phyloP scores from a whole-genome alignment of 2,888 invertebrate genomes.

The Buathra laborator region DNA sequence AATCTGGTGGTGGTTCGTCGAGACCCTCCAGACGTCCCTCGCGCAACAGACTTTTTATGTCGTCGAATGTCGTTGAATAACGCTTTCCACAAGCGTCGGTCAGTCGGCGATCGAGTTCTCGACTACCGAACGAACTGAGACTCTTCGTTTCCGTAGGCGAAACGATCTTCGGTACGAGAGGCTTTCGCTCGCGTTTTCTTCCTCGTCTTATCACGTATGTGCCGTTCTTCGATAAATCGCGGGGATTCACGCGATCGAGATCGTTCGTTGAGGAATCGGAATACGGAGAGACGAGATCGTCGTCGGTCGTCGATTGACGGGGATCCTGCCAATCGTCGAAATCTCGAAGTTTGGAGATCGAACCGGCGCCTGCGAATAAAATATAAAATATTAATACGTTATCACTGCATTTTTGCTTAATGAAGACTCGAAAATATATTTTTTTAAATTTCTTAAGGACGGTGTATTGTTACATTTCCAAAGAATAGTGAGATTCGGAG shows the following conservation, averaged over 20 bases:
- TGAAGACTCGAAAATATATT: background rate
- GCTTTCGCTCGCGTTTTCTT: conserved; percentile 89
- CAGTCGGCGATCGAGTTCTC: conserved; percentile 86
- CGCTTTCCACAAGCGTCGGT: conserved; percentile 88
- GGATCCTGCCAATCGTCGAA: conserved; percentile 92
- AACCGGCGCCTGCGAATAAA: conserved; percentile 88
- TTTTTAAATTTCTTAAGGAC: background rate
- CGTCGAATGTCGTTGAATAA: conserved; percentile 92
- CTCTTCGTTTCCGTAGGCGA: conserved; percentile 86
- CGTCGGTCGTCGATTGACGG: conserved; percentile 89
- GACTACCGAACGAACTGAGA: conserved; percentile 85
- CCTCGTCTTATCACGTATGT: conserved; percentile 94
- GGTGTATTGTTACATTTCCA: too few species aligned
- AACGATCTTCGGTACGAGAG: conserved; percentile 87
- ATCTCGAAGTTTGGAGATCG: conserved; percentile 90
- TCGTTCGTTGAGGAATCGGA: conserved; percentile 88
- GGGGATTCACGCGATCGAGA: conserved; percentile 80
- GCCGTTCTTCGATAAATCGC: conserved; percentile 88
- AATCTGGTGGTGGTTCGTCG: conserved; percentile 87
- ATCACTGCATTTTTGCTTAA: background rate
- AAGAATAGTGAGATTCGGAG: too few species aligned
- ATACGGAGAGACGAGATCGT: conserved; percentile 89
- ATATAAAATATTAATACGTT: conserved; percentile 15
- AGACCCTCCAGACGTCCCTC: conserved; percentile 88
- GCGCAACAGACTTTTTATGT: conserved; percentile 90